Conservation (phyloP, 1,140 invertebrate species). For the Brachionus plicatilis region DNA sequence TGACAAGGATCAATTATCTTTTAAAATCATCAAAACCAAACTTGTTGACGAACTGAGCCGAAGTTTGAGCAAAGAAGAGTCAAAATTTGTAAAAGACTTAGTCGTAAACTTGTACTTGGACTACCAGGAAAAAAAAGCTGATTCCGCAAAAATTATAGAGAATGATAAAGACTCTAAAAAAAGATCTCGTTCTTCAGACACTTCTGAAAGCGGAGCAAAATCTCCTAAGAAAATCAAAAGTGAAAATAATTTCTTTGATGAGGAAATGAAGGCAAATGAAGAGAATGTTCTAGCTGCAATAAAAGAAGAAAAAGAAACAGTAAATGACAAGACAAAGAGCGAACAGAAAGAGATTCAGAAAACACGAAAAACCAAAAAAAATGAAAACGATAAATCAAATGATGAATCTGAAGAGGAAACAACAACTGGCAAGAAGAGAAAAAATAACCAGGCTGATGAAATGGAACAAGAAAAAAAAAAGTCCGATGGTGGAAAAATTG, state of each 20-base stretch:
- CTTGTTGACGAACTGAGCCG: background rate
- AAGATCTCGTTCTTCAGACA: background rate
- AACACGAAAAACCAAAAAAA: too few relatives aligned
- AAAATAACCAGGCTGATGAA: too few relatives aligned
- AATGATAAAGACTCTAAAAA: background rate
- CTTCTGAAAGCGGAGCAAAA: background rate
- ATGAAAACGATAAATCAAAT: too few relatives aligned
- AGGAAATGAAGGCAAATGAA: background rate
- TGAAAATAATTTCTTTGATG: background rate
- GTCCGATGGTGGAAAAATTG: too few relatives aligned
- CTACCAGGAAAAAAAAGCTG: conserved; percentile 1
- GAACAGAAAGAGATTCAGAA: too few relatives aligned
- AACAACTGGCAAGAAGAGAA: too few relatives aligned
- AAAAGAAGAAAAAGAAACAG: background rate
- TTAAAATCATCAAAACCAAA: conserved; percentile 13
- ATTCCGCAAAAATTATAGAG: background rate
- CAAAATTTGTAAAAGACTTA: conserved; percentile 10
- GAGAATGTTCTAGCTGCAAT: background rate
- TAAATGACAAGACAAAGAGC: too few relatives aligned
- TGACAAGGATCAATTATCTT: conserved; percentile 19
- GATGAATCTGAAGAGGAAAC: too few relatives aligned
- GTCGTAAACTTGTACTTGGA: background rate
- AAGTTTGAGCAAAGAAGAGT: background rate
- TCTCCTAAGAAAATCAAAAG: background rate
- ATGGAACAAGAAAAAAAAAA: too few relatives aligned